Percentiles rank a stretch among this genome's conserved stretches.
Conservation (phyloP, 2,113 vertebrate genomes). For the Cephalopterus ornatus region DNA sequence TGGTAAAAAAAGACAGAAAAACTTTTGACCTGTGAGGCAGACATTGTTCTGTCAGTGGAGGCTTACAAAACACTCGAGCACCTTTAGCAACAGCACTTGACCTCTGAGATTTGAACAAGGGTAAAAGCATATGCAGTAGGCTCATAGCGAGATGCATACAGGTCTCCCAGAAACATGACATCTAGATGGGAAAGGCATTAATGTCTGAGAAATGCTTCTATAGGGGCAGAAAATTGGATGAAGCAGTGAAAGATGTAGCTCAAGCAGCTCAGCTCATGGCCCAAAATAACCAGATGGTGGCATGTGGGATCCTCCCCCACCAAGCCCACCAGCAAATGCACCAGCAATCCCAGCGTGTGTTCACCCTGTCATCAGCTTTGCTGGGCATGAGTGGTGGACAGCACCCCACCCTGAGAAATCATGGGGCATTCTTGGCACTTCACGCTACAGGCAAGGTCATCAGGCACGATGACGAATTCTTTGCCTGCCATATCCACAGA, state of each 20-base stretch:
- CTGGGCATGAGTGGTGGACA: conserved; percentile 59
- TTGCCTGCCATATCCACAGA: conserved; percentile 23
- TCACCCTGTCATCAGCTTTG: conserved; percentile 68
- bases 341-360: conserved; percentile 28
- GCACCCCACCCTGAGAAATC: conserved; percentile 73
- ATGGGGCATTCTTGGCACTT: conserved; percentile 72
- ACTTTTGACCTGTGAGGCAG: background rate
- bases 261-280: conserved; percentile 55
- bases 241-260: conserved; percentile 53
- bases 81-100: background rate
- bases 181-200: background rate
- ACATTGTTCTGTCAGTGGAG: background rate
- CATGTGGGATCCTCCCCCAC: conserved; percentile 64
- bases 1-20: background rate
- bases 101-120: background rate
- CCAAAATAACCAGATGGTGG: conserved; percentile 74
- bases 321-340: conserved; percentile 61
- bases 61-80: background rate
- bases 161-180: background rate
- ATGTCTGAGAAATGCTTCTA: background rate
- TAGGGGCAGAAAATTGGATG: conserved; percentile 14
- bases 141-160: background rate
- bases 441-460: conserved; percentile 63
- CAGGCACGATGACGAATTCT: conserved; percentile 48
- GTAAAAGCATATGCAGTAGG: background rate